Percentiles rank a stretch among this genome's conserved stretches.
Conservation (phyloP, 2,797 vertebrate species). For the Erethizon dorsatum region DNA sequence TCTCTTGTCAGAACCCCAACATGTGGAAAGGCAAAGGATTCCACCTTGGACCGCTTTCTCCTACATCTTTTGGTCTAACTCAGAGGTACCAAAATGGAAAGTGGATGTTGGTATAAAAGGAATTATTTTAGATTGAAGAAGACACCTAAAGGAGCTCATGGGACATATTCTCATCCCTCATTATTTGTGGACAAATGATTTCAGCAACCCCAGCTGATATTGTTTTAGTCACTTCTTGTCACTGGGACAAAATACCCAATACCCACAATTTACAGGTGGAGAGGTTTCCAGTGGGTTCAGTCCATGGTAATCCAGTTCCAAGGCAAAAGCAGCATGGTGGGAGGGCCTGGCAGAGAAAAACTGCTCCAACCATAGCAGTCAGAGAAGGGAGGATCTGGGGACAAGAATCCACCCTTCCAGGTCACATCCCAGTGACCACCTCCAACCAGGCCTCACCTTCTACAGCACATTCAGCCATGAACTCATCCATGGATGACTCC, state of each 20-base stretch:
- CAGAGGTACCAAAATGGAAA: neutral
- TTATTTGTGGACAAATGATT: neutral
- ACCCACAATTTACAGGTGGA: neutral
- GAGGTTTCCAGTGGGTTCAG: neutral
- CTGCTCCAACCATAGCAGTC: neutral
- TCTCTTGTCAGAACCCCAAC: slow-evolving; percentile 55
- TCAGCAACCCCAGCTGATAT: neutral
- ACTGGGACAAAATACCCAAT: neutral
- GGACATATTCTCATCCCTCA: too few relatives aligned
- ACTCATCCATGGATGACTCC: neutral
- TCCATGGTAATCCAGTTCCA: neutral
- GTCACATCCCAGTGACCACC: neutral
- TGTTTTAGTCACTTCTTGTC: neutral
- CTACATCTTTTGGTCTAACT: neutral
- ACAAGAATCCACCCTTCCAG: neutral
- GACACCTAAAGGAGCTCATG: neutral
- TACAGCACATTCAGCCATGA: neutral
- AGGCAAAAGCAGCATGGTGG: neutral
- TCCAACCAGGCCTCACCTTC: neutral
- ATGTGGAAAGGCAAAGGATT: neutral
- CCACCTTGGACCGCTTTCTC: neutral
- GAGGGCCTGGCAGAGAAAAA: neutral
- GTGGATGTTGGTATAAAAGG: neutral
- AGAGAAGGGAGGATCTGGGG: neutral
- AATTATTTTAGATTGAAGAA: neutral